phyloP scores from a whole-genome alignment of 2,113 vertebrate genomes.

The Burhinus bistriatus region DNA sequence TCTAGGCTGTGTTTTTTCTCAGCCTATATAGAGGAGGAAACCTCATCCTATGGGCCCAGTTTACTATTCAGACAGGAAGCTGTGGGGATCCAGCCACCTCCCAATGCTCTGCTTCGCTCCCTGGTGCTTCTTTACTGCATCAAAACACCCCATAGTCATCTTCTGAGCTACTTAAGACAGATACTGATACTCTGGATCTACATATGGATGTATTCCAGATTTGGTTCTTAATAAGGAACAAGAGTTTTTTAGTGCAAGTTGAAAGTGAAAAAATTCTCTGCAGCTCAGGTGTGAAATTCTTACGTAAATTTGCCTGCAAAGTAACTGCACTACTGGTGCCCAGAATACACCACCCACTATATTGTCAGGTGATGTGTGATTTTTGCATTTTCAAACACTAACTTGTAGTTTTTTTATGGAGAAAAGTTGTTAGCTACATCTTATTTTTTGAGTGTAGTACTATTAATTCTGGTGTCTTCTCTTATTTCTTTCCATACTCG shows the following conservation, averaged over 20 bases:
- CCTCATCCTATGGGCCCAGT: neutral
- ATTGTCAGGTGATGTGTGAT: neutral
- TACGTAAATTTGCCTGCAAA: neutral
- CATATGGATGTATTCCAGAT: neutral
- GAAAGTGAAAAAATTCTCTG: neutral
- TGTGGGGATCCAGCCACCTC: neutral
- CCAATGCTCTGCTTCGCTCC: neutral
- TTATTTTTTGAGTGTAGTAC: neutral
- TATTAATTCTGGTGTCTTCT: neutral
- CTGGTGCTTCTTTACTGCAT: neutral
- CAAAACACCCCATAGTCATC: neutral
- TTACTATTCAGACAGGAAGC: neutral
- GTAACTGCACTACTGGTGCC: neutral
- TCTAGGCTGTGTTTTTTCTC: neutral
- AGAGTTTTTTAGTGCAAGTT: neutral
- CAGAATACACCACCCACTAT: neutral
- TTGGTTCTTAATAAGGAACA: neutral
- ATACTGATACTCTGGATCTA: neutral
- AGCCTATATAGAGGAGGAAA: neutral
- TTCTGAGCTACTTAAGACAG: neutral
- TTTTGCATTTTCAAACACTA: neutral
- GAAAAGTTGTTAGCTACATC: neutral
- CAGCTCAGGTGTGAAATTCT: neutral
- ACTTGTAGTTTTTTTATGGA: neutral
- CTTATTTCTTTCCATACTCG: neutral